These are phyloP conservation scores for Steatocranus sp. DNA, from an alignment of 2,797 vertebrate genomes.

Conservation along the genomic window DNA sequence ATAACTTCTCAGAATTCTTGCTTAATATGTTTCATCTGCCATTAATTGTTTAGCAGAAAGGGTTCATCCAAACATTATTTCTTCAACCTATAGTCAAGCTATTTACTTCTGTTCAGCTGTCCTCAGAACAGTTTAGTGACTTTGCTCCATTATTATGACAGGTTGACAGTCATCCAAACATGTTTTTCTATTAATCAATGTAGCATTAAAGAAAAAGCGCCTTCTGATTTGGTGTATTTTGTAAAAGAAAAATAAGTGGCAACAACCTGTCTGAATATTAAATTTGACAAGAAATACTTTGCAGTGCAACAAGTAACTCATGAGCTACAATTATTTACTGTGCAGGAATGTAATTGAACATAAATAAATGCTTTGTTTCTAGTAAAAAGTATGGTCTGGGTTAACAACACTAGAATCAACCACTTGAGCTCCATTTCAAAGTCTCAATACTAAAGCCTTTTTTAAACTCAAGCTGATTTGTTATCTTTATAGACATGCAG, in stretches of 20 bases:
- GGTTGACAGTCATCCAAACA: neutral
- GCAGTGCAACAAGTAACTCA: neutral
- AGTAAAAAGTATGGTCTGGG: neutral
- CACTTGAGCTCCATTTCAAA: neutral
- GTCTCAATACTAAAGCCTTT: neutral
- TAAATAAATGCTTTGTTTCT: neutral
- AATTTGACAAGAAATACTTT: neutral
- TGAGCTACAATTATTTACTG: neutral
- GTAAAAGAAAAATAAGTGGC: neutral
- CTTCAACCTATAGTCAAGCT: neutral
- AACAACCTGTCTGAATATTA: neutral
- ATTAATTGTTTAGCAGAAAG: neutral
- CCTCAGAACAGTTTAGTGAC: neutral
- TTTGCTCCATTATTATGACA: neutral
- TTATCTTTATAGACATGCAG: neutral
- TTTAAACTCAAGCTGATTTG: neutral
- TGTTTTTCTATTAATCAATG: neutral
- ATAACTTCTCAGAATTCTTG: constrained; percentile 12
- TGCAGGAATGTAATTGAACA: neutral
- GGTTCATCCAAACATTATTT: neutral
- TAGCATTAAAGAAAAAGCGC: neutral
- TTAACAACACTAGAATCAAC: neutral
- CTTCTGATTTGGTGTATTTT: constrained; percentile 4
- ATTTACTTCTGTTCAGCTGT: neutral
- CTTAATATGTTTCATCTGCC: neutral